Evolutionary conservation across 1,140 invertebrate genomes (phyloP), one percentile per base, ranked within the genome.

Genomic region (Harpegnathos saltator): DNA sequence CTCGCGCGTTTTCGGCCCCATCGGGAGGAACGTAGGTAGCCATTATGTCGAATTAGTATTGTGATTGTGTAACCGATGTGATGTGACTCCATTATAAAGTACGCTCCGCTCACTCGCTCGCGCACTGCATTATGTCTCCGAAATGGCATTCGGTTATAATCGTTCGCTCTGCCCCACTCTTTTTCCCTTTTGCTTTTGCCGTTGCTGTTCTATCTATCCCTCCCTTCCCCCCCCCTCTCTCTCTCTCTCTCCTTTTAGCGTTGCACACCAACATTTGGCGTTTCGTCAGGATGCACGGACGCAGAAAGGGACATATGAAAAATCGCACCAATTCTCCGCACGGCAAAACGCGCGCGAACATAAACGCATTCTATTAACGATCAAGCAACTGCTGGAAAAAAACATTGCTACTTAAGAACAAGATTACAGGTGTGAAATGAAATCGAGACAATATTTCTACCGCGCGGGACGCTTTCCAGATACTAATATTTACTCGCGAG

Each of bases 51-150:
- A 89, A 93, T 94, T 94, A 94, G 92, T 90, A 94, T 94, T 94
- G 93, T 94, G 92, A 93, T 94, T 94, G 92, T 93, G 93, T 94
- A 94, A 93, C 92, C 92, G 92, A 93, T 93, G 92, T 91, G 91
- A 93, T 91, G 91, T 93, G 92, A 92, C 92, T 93, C 93, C 90
- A 93, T 94, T 94, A 93, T 93, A 89, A 89, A 83, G 89, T 85
- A 88, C 88, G 90, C 82, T 74, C n/a, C 87, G 68, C 63, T 44
- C 38, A 19, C 59, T 65, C 33, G 62, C 74, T 48, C 78, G 88
- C 65, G 81, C 80, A 81, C 86, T 56, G 69, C 86, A 90, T 91
- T 91, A 91, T 91, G 82, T 87, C 84, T 80, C 77, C 80, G 74
- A 89, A 88, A 89, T 88, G 75, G 83, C 69, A 88, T 89, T 89